Conservation (phyloP, 1,140 invertebrate species). For the Ceratoteleas bidentatus region DNA sequence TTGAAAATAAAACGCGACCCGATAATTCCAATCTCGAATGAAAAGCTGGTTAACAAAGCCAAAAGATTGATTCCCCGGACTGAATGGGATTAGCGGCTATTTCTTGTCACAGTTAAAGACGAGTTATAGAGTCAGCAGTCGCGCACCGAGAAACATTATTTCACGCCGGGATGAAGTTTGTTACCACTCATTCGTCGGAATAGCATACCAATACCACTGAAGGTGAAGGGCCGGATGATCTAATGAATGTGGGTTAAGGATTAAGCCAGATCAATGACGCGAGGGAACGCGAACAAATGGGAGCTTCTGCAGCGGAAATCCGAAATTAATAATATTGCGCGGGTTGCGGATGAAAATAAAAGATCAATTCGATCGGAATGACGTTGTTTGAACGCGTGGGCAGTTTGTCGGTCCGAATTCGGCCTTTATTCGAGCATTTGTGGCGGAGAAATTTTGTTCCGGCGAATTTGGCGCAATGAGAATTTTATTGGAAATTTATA, state of each 20-base stretch:
- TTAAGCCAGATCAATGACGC: conserved; percentile 34
- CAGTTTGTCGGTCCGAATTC: too few species aligned
- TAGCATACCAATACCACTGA: conserved; percentile 24
- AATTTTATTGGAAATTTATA: too few species aligned
- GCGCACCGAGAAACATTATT: conserved; percentile 12
- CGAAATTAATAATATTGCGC: conserved; percentile 39
- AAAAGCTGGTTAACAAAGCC: too few species aligned
- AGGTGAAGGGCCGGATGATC: conserved; percentile 10
- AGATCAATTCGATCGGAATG: conserved; percentile 26
- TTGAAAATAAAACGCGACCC: too few species aligned
- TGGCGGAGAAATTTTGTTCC: not conserved
- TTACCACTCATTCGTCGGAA: conserved; percentile 19
- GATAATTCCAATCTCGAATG: too few species aligned
- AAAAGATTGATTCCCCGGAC: not conserved
- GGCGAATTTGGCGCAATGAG: not conserved
- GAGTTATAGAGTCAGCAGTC: conserved; percentile 4
- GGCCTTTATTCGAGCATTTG: not conserved
- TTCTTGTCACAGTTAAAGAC: not conserved
- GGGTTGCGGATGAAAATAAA: conserved; percentile 28
- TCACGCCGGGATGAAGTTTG: not conserved
- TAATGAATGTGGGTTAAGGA: conserved; percentile 49
- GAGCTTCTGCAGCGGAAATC: conserved; percentile 7
- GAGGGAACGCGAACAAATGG: conserved; percentile 40
- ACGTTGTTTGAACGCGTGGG: conserved; percentile 3
- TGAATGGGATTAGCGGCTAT: not conserved